Evolutionary conservation across 2,113 vertebrate genomes (phyloP).

Genomic region (Girardinichthys multiradiatus): DNA sequence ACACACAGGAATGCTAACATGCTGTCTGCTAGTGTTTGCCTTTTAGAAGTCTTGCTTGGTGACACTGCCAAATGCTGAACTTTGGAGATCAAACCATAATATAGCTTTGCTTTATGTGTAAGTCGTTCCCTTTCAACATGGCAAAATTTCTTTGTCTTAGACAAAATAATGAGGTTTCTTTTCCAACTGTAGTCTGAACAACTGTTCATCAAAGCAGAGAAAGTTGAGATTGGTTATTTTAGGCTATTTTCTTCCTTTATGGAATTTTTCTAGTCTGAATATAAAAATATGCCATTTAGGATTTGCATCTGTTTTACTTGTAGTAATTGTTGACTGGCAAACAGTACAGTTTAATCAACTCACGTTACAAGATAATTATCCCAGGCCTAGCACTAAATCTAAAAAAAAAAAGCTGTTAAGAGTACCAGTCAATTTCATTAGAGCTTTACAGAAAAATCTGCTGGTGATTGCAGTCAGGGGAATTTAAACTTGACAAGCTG

Average conservation of each 20-base stretch:
- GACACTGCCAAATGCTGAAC: constrained; percentile 20
- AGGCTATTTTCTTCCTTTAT: not conserved
- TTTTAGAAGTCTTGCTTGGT: constrained; percentile 39
- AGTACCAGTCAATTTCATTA: not conserved
- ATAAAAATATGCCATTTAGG: not conserved
- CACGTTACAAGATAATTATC: not conserved
- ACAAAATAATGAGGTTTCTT: constrained; percentile 10
- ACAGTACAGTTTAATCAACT: not conserved
- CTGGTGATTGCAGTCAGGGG: too few relatives aligned
- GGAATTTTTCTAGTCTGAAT: not conserved
- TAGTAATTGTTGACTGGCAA: not conserved
- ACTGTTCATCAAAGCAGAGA: constrained; percentile 9
- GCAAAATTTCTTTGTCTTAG: not conserved
- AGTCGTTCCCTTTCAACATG: not conserved
- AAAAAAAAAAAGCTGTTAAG: not conserved
- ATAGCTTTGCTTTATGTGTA: not conserved
- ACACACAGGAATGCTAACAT: constrained; percentile 57
- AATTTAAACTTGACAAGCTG: too few relatives aligned
- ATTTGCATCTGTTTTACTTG: not conserved
- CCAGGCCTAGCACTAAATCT: not conserved
- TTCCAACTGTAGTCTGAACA: constrained; percentile 7
- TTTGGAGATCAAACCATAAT: constrained; percentile 20
- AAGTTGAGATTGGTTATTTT: constrained; percentile 9
- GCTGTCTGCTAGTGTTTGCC: constrained; percentile 43
- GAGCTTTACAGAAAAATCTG: not conserved